Base-by-base conservation (phyloP, 2,113 vertebrate genomes). In the Phrynosoma blainvillii region DNA sequence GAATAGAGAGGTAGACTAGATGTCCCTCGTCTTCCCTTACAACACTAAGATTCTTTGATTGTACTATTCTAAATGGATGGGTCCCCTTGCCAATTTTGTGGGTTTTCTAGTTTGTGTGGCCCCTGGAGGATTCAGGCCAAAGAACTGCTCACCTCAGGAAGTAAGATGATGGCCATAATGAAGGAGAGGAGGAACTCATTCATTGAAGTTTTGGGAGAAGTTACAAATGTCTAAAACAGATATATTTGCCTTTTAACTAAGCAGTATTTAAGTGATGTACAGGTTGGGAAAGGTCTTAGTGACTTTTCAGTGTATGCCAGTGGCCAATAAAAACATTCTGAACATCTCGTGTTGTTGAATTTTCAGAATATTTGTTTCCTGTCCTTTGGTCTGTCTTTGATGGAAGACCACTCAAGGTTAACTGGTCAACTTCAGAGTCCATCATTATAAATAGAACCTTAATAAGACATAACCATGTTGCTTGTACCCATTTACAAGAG, bases 361-460 rank as follows among this genome's bases (percentile, higher is more conserved):
- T 75, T 89, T 89, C 42, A 78, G 88, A 91, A 86, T 87, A 89
- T 92, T 91, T 94, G 89, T 95, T 95, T 96, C 87, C 91, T 83
- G 32, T 79, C 93, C 74, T 94, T 91, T 88, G 77, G 79, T 94
- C 89, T 93, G 68, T 93, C 80, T 93, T 96, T 96, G 90, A 94
- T 90, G 91, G 92, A 93, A 90, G 85, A 77, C 75, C 90, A 86
- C 84, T 89, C 86, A 88, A 90, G 91, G 92, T 89, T 92, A 74
- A 16, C 79, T 73, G 89, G 87, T 92, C 79, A 76, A 85, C 90
- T 77, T n/a, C 90, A 94, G 96, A 93, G 89, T 90, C 92, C 89
- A 80, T 89, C 59, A 83, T 90, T 93, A 94, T 92, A 95, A 96
- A 94, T 94, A 96, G 94, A 93, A 91, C 88, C 87, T 92, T 95